Percentiles rank a stretch among this genome's conserved stretches.
Evolutionary conservation across 2,113 vertebrate genomes (phyloP).

Genomic region (Aplodontia rufa): DNA sequence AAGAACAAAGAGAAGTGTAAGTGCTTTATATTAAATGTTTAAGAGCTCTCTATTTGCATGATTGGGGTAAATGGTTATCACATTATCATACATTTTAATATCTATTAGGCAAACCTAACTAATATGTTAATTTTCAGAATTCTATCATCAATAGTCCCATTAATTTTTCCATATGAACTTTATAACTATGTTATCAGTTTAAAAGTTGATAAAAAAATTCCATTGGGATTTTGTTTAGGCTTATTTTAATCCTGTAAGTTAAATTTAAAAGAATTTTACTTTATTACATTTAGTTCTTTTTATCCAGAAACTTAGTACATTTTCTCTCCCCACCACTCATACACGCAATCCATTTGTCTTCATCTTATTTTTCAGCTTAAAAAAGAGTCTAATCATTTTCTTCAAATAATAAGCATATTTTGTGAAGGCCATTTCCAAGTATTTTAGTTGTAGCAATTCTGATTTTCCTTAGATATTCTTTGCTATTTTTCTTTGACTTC

Average conservation of each 20-base stretch:
- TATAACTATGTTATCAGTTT: conserved; percentile 17
- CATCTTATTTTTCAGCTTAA: neutral
- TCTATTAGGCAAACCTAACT: neutral
- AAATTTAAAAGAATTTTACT: neutral
- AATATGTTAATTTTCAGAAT: conserved; percentile 41
- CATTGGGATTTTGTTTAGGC: neutral
- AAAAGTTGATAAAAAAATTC: neutral
- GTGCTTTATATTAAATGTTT: neutral
- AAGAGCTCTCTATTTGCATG: conserved; percentile 4
- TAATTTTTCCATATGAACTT: conserved; percentile 36
- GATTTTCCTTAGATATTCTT: conserved; percentile 5
- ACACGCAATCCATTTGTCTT: neutral
- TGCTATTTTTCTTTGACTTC: neutral
- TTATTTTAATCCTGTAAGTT: conserved; percentile 35
- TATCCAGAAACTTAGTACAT: neutral
- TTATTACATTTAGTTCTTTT: conserved; percentile 23
- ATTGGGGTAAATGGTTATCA: neutral
- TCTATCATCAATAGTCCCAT: neutral
- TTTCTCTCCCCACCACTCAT: neutral
- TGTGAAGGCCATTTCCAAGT: neutral
- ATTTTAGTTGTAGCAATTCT: conserved; percentile 14
- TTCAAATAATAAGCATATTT: conserved; percentile 25
- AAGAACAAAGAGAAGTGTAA: neutral
- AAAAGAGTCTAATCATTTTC: neutral
- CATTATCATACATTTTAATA: neutral